These are phyloP conservation scores for Pogonocichla stellata DNA, from an alignment of 2,113 vertebrate species.

Conservation along the genomic window DNA sequence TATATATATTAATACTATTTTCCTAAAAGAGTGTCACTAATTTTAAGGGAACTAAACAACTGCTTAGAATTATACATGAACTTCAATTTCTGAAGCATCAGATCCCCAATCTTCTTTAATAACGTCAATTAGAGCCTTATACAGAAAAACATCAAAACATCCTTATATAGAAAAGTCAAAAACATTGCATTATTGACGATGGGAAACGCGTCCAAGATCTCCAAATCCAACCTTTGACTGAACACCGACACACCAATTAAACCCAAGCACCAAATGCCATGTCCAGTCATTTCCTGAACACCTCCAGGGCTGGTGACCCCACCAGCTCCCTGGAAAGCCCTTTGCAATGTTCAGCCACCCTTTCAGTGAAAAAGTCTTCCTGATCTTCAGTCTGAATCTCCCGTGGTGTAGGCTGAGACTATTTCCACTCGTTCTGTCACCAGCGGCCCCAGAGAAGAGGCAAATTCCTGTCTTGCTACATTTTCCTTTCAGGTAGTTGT, in stretches of 20 bases:
- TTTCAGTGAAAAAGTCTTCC: not conserved
- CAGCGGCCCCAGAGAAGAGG: fast-evolving
- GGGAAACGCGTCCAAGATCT: not conserved
- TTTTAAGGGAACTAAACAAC: not conserved
- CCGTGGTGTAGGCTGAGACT: not conserved
- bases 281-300: not conserved
- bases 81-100: not conserved
- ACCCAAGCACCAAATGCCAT: not conserved
- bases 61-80: not conserved
- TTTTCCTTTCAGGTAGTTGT: too few species aligned
- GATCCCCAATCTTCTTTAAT: not conserved
- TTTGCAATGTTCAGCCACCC: not conserved
- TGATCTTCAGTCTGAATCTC: not conserved
- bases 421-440: not conserved
- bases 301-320: not conserved
- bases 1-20: not conserved
- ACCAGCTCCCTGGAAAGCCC: not conserved
- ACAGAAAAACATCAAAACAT: not conserved
- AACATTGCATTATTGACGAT: not conserved
- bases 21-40: not conserved
- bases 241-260: not conserved
- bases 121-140: not conserved
- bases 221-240: fast-evolving
- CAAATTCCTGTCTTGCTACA: not conserved
- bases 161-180: not conserved